Conservation (phyloP, 2,797 vertebrate genomes). For the Muscicapa striata region DNA sequence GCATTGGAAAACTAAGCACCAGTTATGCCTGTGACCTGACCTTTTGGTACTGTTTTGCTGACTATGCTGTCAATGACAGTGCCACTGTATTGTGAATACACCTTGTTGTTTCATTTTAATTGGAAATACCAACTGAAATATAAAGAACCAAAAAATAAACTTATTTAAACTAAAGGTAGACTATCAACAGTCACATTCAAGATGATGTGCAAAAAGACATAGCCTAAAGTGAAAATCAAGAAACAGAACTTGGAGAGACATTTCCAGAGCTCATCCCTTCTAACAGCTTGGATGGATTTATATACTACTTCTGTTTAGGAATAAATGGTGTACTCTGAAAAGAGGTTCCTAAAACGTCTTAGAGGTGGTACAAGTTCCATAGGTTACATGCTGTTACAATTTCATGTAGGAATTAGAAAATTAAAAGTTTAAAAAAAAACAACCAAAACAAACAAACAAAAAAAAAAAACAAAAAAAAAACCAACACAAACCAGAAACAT, state of each 20-base stretch:
- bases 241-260: not conserved
- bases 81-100: not conserved
- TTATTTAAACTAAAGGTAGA: not conserved
- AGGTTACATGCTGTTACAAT: not conserved
- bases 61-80: not conserved
- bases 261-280: not conserved
- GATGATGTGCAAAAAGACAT: not conserved
- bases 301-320: not conserved
- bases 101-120: not conserved
- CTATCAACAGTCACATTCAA: not conserved
- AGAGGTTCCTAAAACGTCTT: not conserved
- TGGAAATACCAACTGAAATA: not conserved
- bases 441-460: too few relatives aligned
- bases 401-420: not conserved
- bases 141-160: not conserved
- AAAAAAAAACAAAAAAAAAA: too few relatives aligned
- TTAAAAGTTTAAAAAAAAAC: not conserved
- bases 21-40: not conserved
- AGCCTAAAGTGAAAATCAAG: not conserved
- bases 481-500: not conserved
- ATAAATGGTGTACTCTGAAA: not conserved
- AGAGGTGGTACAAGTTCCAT: not conserved
- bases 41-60: not conserved
- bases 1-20: not conserved
- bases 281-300: not conserved